Percentiles rank a stretch among this genome's conserved stretches.
These are phyloP conservation scores for Rhagologus leucostigma DNA, from an alignment of 2,113 vertebrate genomes.

Conservation along the genomic window DNA sequence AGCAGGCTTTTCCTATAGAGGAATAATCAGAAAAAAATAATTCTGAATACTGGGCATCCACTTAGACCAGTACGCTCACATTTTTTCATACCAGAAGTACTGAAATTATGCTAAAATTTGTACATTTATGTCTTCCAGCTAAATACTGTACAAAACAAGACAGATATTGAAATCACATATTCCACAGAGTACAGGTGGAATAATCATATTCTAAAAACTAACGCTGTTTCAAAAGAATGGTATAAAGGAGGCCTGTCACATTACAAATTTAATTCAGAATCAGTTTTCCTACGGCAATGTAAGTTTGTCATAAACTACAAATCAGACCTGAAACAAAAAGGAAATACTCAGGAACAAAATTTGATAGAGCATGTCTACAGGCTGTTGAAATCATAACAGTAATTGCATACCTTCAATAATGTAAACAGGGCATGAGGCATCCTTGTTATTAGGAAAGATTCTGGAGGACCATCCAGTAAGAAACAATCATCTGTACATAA, in stretches of 20 bases:
- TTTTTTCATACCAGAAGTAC: neutral
- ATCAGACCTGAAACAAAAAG: neutral
- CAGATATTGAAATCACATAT: neutral
- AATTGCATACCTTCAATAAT: neutral
- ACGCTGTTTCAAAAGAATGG: neutral
- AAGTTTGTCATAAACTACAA: neutral
- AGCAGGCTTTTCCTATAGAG: neutral
- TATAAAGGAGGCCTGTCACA: neutral
- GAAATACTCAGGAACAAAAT: neutral
- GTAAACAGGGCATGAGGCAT: neutral
- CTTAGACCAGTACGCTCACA: neutral
- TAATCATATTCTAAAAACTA: neutral
- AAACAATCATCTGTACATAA: neutral
- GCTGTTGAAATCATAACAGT: neutral
- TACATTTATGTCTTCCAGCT: neutral
- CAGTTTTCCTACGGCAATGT: neutral
- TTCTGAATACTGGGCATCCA: rapidly evolving
- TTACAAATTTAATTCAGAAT: neutral
- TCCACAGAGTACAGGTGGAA: neutral
- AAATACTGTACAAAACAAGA: neutral
- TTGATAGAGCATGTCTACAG: neutral
- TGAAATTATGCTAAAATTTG: neutral
- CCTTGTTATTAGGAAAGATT: neutral
- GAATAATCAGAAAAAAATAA: neutral
- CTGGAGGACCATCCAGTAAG: neutral